These are phyloP conservation scores for Choreutis nemorana DNA, from an alignment of 2,888 invertebrate species.

Conservation along the genomic window DNA sequence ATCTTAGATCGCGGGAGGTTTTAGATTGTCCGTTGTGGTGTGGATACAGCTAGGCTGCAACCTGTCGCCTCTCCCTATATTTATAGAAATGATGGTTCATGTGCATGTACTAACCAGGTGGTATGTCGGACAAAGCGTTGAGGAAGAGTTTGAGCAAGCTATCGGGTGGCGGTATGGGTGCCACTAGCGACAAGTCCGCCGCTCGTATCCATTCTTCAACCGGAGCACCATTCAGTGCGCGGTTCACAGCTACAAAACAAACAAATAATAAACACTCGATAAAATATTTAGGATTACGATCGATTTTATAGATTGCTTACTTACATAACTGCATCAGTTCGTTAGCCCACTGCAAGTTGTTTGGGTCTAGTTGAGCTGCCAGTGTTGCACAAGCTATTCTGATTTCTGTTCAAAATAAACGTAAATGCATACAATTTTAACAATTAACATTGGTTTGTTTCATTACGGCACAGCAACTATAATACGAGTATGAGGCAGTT, in stretches of 20 bases:
- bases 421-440: background rate
- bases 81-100: too few relatives aligned
- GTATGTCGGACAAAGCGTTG: constrained; percentile 21
- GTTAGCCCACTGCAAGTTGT: constrained; percentile 40
- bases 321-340: constrained; percentile 45
- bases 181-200: constrained; percentile 46
- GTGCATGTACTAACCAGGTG: constrained; percentile 20
- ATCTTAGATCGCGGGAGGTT: too few relatives aligned
- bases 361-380: constrained; percentile 37
- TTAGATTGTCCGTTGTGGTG: too few relatives aligned
- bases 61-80: background rate
- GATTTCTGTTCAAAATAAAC: constrained; percentile 22
- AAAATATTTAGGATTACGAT: background rate
- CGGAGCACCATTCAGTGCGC: constrained; percentile 22
- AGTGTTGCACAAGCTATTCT: constrained; percentile 27
- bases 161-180: constrained; percentile 33
- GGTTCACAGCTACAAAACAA: constrained; percentile 26
- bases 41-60: too few relatives aligned
- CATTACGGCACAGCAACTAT: constrained; percentile 1
- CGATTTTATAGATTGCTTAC: constrained; percentile 12
- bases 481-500: background rate
- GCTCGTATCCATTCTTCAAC: constrained; percentile 41
- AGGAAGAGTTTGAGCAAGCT: constrained; percentile 31
- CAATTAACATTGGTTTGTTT: background rate
- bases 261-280: background rate